Conservation (phyloP, 2,797 vertebrate species). For the Babyrousa celebensis region DNA sequence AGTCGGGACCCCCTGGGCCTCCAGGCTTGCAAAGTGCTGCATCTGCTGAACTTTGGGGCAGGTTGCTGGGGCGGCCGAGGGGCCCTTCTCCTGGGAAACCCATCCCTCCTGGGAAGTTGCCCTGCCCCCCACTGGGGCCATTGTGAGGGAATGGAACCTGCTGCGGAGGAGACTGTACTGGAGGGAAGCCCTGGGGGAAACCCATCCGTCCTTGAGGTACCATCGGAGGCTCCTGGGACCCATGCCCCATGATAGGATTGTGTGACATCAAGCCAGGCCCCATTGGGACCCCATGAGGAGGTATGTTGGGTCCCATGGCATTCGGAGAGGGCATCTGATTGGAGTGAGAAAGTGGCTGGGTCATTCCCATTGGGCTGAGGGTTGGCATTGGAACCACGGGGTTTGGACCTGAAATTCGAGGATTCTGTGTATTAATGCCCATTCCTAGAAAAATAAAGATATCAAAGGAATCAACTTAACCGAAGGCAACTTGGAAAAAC, state of each 20-base stretch:
- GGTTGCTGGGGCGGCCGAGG: conserved; percentile 96
- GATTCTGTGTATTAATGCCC: conserved; percentile 98
- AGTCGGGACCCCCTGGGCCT: conserved; percentile 96
- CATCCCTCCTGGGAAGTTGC: conserved; percentile 97
- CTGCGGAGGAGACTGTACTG: conserved; percentile 98
- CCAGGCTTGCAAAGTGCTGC: conserved; percentile 98
- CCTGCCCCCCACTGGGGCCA: conserved; percentile 95
- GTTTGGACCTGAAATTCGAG: conserved; percentile 98
- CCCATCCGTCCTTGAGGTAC: conserved; percentile 99
- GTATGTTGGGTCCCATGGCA: conserved; percentile 96
- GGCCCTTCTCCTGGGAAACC: conserved; percentile 98
- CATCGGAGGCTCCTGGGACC: conserved; percentile 98
- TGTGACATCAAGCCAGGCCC: conserved; percentile 98
- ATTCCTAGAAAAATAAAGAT: conserved; percentile 94
- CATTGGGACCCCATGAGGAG: conserved; percentile 95
- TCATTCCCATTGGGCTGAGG: conserved; percentile 99
- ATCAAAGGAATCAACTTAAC: conserved; percentile 79
- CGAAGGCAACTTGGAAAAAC: conserved; percentile 70
- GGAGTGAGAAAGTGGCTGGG: conserved; percentile 98
- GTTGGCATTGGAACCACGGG: conserved; percentile 97
- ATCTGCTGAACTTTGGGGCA: conserved; percentile 97
- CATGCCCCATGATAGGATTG: conserved; percentile 98
- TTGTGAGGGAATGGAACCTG: conserved; percentile 98
- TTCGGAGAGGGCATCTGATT: conserved; percentile 99
- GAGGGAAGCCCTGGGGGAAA: conserved; percentile 97